Conservation (phyloP, 2,113 vertebrate genomes). For the Phalacrocorax brasilianus region DNA sequence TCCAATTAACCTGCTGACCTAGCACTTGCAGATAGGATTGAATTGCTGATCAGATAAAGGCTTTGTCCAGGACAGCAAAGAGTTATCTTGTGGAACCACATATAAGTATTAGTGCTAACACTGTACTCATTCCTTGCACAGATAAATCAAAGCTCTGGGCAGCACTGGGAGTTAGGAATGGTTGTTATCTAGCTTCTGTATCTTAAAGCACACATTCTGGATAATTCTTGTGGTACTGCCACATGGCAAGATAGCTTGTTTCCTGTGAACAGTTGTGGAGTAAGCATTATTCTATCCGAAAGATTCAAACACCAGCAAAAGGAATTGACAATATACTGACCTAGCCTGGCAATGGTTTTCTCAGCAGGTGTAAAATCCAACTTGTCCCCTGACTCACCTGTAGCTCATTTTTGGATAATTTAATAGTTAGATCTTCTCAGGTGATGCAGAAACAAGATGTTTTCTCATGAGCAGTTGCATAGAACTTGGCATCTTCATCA, state of each 20-base stretch:
- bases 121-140: not conserved
- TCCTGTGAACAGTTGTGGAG: not conserved
- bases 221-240: not conserved
- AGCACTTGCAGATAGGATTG: not conserved
- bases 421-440: not conserved
- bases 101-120: not conserved
- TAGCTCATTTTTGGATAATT: not conserved
- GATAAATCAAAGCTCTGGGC: not conserved
- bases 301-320: not conserved
- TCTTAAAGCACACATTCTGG: not conserved
- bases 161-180: not conserved
- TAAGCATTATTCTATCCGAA: not conserved
- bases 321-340: not conserved
- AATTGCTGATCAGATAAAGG: not conserved
- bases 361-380: not conserved
- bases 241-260: not conserved
- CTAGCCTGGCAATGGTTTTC: not conserved
- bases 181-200: not conserved
- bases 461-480: not conserved
- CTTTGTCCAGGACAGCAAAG: not conserved
- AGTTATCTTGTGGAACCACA: not conserved
- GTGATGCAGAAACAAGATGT: not conserved
- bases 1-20: constrained; percentile 18
- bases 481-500: not conserved
- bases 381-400: not conserved